Evolutionary conservation across 2,113 vertebrate genomes (phyloP).

Genomic region (Rhinolophus sinicus): DNA sequence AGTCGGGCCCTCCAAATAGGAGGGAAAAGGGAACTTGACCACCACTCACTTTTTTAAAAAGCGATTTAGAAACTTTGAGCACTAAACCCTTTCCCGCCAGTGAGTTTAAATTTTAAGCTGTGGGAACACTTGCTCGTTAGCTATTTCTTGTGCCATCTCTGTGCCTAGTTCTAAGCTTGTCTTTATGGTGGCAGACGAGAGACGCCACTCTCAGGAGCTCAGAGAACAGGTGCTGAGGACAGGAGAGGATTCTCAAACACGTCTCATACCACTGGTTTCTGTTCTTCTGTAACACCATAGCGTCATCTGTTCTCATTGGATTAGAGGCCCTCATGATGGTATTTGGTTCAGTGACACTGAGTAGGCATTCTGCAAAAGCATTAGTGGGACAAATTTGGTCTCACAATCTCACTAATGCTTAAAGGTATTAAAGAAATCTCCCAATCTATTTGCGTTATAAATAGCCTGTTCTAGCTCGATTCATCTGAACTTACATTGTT

Average conservation of each 20-base stretch:
- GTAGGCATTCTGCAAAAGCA: background rate
- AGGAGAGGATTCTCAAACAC: background rate
- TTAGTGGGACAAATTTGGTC: constrained; percentile 40
- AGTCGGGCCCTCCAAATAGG: background rate
- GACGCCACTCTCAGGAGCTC: background rate
- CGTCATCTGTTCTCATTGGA: background rate
- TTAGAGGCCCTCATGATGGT: background rate
- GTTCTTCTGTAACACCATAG: background rate
- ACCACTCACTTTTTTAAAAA: background rate
- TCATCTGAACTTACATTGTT: constrained; percentile 13
- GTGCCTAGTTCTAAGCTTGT: background rate
- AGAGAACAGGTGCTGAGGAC: constrained; percentile 13
- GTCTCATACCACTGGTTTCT: constrained; percentile 15
- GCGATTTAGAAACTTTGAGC: background rate
- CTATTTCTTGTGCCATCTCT: background rate
- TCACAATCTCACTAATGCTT: background rate
- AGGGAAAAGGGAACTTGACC: background rate
- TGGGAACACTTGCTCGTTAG: background rate
- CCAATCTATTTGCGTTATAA: background rate
- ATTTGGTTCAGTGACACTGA: background rate
- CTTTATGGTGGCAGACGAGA: background rate
- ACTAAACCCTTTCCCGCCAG: background rate
- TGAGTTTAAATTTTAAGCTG: constrained; percentile 9
- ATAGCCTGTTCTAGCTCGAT: background rate
- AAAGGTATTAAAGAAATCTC: constrained; percentile 41